phyloP scores from a whole-genome alignment of 2,888 invertebrate genomes.

The Polydesmus complanatus region DNA sequence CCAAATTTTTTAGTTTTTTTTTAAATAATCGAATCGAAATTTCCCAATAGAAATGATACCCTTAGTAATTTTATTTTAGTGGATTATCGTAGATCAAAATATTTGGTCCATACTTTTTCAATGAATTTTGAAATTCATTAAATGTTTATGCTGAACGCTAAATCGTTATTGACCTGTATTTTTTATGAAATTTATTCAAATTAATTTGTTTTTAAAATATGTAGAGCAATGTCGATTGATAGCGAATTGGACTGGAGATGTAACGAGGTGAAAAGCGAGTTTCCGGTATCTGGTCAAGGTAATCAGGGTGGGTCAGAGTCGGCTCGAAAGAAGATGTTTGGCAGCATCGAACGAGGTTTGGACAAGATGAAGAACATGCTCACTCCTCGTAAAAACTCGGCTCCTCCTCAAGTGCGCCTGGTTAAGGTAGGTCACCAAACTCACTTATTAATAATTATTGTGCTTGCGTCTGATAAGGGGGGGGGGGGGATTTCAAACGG shows the following conservation, averaged over 20 bases:
- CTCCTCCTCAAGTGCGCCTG: constrained; percentile 28
- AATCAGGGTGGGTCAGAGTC: too few relatives aligned
- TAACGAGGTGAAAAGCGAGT: background rate
- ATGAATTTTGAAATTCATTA: constrained; percentile 2
- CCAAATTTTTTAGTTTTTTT: too few relatives aligned
- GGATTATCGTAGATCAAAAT: too few relatives aligned
- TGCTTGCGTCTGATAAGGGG: too few relatives aligned
- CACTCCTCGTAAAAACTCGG: constrained; percentile 43
- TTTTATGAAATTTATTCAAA: too few relatives aligned
- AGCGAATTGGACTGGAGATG: constrained; percentile 14
- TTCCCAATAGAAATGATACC: too few relatives aligned
- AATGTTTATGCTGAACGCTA: too few relatives aligned
- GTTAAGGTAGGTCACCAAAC: constrained; percentile 28
- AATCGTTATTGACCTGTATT: too few relatives aligned
- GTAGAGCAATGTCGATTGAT: constrained; percentile 14
- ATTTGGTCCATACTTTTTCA: background rate
- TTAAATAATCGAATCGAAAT: too few relatives aligned
- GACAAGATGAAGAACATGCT: constrained; percentile 51
- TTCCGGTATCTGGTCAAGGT: constrained; percentile 30
- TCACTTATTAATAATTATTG: background rate
- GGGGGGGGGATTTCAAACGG: too few relatives aligned
- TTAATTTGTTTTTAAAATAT: background rate
- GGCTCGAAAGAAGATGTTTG: too few relatives aligned
- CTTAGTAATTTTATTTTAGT: too few relatives aligned
- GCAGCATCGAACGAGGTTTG: constrained; percentile 53